phyloP scores from a whole-genome alignment of 2,888 invertebrate species.

The Tuta absoluta region DNA sequence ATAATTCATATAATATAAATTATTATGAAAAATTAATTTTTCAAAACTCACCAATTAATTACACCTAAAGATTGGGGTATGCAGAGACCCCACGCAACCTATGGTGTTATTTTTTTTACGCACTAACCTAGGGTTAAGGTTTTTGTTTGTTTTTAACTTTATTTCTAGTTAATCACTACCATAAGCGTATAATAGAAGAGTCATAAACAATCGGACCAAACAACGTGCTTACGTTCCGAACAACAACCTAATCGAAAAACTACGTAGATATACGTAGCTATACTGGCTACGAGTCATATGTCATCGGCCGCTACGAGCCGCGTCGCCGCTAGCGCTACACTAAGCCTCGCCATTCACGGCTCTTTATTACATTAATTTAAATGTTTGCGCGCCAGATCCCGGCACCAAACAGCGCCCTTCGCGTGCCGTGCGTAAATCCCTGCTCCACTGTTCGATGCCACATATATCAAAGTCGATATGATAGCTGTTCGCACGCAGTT shows the following conservation, averaged over 20 bases:
- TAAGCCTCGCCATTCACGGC: constrained; percentile 72
- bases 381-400: constrained; percentile 69
- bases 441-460: not conserved
- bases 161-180: too few relatives aligned
- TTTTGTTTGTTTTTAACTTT: too few relatives aligned
- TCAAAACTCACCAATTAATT: too few relatives aligned
- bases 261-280: not conserved
- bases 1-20: too few relatives aligned
- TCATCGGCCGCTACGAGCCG: constrained; percentile 39
- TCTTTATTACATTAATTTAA: constrained; percentile 81
- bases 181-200: too few relatives aligned
- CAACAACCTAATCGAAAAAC: not conserved
- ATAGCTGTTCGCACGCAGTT: not conserved
- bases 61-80: too few relatives aligned
- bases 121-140: too few relatives aligned
- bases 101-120: too few relatives aligned
- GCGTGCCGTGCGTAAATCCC: constrained; percentile 50
- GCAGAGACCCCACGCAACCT: too few relatives aligned
- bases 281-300: constrained; percentile 30
- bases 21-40: too few relatives aligned
- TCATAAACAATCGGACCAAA: not conserved
- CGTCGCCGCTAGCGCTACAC: constrained; percentile 57
- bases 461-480: constrained; percentile 3
- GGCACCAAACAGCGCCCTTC: constrained; percentile 50
- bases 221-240: not conserved